Evolutionary conservation across 2,888 invertebrate genomes (phyloP).

Genomic region (Harmothoe impar): DNA sequence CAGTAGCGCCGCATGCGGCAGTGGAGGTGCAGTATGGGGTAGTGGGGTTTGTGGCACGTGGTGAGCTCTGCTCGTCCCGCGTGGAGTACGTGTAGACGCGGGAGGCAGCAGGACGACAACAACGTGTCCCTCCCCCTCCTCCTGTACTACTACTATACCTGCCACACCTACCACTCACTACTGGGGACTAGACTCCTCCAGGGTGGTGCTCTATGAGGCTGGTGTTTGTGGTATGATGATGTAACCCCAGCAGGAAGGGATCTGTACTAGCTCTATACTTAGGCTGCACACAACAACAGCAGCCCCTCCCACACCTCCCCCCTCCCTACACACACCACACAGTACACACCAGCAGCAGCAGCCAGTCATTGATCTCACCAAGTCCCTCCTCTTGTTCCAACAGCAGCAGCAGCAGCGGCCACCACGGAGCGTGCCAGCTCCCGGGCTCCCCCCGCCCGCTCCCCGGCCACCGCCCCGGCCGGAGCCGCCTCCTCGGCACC

Average conservation of each 20-base stretch:
- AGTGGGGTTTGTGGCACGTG: background rate
- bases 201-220: no score
- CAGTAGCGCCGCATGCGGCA: no score
- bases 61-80: background rate
- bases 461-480: background rate
- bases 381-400: constrained; percentile 23
- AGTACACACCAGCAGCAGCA: background rate
- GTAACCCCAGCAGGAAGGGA: no score
- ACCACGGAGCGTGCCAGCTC: background rate
- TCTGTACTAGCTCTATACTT: no score
- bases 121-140: background rate
- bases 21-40: no score
- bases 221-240: no score
- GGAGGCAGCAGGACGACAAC: no score
- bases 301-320: background rate
- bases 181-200: background rate
- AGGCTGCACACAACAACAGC: no score
- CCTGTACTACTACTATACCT: background rate
- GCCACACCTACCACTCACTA: background rate
- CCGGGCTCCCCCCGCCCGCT: background rate
- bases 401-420: background rate
- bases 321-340: background rate
- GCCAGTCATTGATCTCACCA: background rate
- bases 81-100: constrained; percentile 8
- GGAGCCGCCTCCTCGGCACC: background rate